Base-by-base conservation (phyloP, 2,797 vertebrate species). In the Enteromius trimaculatus region DNA sequence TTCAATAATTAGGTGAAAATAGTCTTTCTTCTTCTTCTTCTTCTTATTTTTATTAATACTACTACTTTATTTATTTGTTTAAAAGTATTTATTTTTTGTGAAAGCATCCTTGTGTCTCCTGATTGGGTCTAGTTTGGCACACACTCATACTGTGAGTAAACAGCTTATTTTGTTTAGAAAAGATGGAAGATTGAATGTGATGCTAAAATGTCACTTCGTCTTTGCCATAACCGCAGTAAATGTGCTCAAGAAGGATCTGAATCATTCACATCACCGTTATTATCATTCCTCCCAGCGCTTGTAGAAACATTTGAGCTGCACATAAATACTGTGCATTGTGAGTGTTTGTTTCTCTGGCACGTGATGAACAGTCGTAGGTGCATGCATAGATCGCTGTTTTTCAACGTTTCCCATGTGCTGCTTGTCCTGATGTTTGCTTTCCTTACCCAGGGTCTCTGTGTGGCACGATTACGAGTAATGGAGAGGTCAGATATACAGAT, bases 121-220 rank as follows among this genome's bases (percentile, higher is more conserved):
- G 60, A 5, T 29, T 62, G 26, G 23, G 58, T 14, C 0, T 5
- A 60, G 58, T 60, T 62, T 62, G 58, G 19, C 70, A 26, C 8
- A 4, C 5, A 5, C 37, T 84, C 26, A 5, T 85, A 37, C 75
- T 16, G 55, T 68, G 51, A 21, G 71, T 70, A 31, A 23, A 60
- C 78, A 19, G 81, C 47, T 72, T 69, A 10, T 72, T 53, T 74
- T 83, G 77, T 77, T 87, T 80, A 77, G 75, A 71, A 82, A 83
- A 83, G 68, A 74, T 65, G 34, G 11, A 5, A 37, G 84, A 77
- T 84, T 51, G 74, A 66, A 79, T 42, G 37, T 77, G 69, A 53
- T 60, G 55, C 47, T 47, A 31, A 44, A 19, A 16, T 26, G 16
- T 74, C 26, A 11, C 13, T 42, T 2, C 6, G 10, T 68, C 47